A percentile compares a stretch with the other conserved stretches of the same genome.
These are phyloP conservation scores for Diorhabda elongata DNA, from an alignment of 1,140 invertebrate species.

Conservation along the genomic window DNA sequence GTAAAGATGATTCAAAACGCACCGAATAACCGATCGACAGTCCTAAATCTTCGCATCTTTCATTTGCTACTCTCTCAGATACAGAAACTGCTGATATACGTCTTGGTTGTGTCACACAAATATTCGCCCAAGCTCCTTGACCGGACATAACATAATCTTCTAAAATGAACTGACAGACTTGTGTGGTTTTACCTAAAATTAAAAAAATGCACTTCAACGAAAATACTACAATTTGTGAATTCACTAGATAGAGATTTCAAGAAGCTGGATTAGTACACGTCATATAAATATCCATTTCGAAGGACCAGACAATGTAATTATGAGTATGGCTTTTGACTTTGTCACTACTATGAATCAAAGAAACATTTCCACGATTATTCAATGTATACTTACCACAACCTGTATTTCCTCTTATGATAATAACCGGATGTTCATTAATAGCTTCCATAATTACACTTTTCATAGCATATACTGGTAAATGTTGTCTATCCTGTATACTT, in stretches of 20 bases:
- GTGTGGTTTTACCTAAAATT: constrained; percentile 59
- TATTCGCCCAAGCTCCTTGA: constrained; percentile 76
- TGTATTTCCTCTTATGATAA: constrained; percentile 88
- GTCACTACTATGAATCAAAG: too few species aligned
- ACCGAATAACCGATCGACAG: constrained; percentile 84
- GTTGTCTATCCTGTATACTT: constrained; percentile 62
- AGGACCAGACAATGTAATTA: too few species aligned
- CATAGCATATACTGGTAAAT: constrained; percentile 72
- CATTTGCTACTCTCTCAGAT: constrained; percentile 82
- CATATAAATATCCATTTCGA: too few species aligned
- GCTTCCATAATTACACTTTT: constrained; percentile 73
- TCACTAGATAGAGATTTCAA: too few species aligned
- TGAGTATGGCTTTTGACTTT: too few species aligned
- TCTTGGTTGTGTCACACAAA: constrained; percentile 91
- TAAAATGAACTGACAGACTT: constrained; percentile 94
- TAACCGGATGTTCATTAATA: constrained; percentile 81
- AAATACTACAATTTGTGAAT: too few species aligned
- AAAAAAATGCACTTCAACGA: neutral
- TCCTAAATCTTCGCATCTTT: constrained; percentile 82
- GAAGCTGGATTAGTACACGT: too few species aligned
- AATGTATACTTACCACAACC: constrained; percentile 76
- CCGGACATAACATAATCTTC: constrained; percentile 89
- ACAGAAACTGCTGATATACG: constrained; percentile 93
- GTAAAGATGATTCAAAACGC: constrained; percentile 83
- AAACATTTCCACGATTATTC: too few species aligned